Evolutionary conservation across 2,113 vertebrate species (phyloP).

Genomic region (Myxocyprinus asiaticus): DNA sequence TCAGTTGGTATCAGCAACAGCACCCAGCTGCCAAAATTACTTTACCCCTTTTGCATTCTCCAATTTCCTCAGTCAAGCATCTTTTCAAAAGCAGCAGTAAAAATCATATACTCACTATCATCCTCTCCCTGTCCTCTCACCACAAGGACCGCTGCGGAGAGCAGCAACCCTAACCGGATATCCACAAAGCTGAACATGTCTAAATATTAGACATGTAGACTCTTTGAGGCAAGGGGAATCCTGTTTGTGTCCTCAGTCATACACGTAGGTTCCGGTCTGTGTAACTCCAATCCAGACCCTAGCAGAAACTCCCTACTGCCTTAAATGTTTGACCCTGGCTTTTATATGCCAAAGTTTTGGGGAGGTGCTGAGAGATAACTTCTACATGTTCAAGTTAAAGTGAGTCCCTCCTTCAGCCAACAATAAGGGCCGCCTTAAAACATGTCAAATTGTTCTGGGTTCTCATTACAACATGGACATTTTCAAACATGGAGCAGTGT

Average conservation of each 20-base stretch:
- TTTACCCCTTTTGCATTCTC: background rate
- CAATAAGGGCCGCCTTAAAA: slow-evolving; percentile 71
- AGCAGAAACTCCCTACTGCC: slow-evolving; percentile 98
- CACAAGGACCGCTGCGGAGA: slow-evolving; percentile 90
- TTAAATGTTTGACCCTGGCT: slow-evolving; percentile 77
- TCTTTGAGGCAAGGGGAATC: slow-evolving; percentile 88
- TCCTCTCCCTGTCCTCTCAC: slow-evolving; percentile 90
- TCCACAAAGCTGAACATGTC: slow-evolving; percentile 99
- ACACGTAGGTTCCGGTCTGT: slow-evolving; percentile 85
- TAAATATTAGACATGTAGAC: slow-evolving; percentile 99
- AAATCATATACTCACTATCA: slow-evolving; percentile 85
- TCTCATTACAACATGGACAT: slow-evolving; percentile 70
- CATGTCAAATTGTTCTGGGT: slow-evolving; percentile 73
- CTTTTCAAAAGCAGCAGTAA: slow-evolving; percentile 24
- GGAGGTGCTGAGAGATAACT: slow-evolving; percentile 79
- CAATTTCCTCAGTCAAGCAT: slow-evolving; percentile 18
- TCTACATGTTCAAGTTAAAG: slow-evolving; percentile 74
- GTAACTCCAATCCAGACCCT: slow-evolving; percentile 95
- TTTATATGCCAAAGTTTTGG: slow-evolving; percentile 83
- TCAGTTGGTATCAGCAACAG: background rate
- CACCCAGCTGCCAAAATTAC: background rate
- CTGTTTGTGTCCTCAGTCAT: slow-evolving; percentile 88
- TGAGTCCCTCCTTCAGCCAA: slow-evolving; percentile 82
- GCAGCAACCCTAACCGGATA: slow-evolving; percentile 97
- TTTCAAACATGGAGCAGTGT: slow-evolving; percentile 34